Percentiles rank a stretch among this genome's conserved stretches.
phyloP scores from a whole-genome alignment of 2,113 vertebrate species.

The Cervus canadensis region DNA sequence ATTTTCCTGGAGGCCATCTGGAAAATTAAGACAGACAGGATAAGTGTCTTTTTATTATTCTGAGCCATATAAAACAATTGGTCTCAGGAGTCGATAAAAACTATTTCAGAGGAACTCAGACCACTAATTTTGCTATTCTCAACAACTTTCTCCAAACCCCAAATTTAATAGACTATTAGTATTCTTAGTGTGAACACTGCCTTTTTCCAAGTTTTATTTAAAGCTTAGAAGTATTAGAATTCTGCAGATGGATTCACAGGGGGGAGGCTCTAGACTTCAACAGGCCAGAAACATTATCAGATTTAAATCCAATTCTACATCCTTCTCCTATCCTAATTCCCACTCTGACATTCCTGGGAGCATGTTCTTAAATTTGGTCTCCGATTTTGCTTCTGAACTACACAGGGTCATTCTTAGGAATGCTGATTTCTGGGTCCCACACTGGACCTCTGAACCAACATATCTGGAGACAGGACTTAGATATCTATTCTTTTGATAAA shows the following conservation, averaged over 20 bases:
- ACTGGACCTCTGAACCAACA: background rate
- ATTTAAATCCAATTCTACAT: background rate
- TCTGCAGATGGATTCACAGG: background rate
- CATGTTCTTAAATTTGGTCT: background rate
- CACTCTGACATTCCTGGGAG: background rate
- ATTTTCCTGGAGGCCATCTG: slow-evolving; percentile 70
- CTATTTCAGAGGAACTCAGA: slow-evolving; percentile 37
- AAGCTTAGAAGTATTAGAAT: slow-evolving; percentile 42
- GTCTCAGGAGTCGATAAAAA: slow-evolving; percentile 36
- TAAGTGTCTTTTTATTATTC: slow-evolving; percentile 71
- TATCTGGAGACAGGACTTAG: background rate
- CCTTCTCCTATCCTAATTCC: background rate
- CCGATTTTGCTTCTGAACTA: background rate
- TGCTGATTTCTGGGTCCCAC: background rate
- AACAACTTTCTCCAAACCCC: slow-evolving; percentile 16
- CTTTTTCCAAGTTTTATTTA: slow-evolving; percentile 50
- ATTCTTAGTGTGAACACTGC: slow-evolving; percentile 25
- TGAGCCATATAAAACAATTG: slow-evolving; percentile 62
- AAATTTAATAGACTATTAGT: slow-evolving; percentile 40
- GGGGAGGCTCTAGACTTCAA: background rate
- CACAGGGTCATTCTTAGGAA: background rate
- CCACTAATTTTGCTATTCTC: slow-evolving; percentile 27
- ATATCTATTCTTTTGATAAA: background rate
- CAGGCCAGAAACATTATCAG: slow-evolving; percentile 2
- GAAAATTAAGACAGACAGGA: slow-evolving; percentile 64